Base-by-base conservation (phyloP, 1,140 invertebrate species). In the Lucilia cuprina region DNA sequence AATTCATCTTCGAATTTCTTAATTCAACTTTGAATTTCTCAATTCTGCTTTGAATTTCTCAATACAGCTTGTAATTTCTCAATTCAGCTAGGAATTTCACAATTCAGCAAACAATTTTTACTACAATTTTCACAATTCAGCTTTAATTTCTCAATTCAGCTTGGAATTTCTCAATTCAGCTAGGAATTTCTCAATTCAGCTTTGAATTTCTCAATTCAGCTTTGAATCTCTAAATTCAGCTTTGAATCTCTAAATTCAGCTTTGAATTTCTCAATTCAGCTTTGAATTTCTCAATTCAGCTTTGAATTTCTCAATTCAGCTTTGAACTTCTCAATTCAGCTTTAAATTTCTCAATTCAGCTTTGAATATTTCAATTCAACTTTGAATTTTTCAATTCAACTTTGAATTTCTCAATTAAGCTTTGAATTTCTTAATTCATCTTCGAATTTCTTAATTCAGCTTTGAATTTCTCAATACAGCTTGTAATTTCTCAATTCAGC, bases 281-380 rank as follows among this genome's bases (percentile, higher is more conserved):
- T n/a, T n/a, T n/a, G n/a, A n/a, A n/a, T 70, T 70, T 10, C n/a
- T n/a, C n/a, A 21, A 70, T 70, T 70, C 65, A 70, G 65, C 65
- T n/a, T n/a, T n/a, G n/a, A 55, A 55, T 7, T 55, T 55, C 12
- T 41, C 35, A 41, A 41, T 41, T 41, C 41, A 41, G 41, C 41
- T 7, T 60, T 60, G 7, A 7, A 41, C 7, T 2, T 41, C 2
- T 41, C 41, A 41, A 41, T 41, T 41, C 10, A 30, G 3, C 25
- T 30, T 30, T 30, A 3, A 30, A 30, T 30, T 30, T 30, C 25
- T 30, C 25, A 30, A 30, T 30, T 30, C 25, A 30, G 25, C 25
- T 30, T 8, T 8, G 41, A 41, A 41, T 8, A n/a, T 12, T 0
- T 60, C 50, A 60, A 60, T 60, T 41, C 41, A 41, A 5, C 41